Percentiles rank a stretch among this genome's conserved stretches.
These are phyloP conservation scores for Heliconius himera DNA, from an alignment of 1,140 invertebrate genomes.

Conservation along the genomic window DNA sequence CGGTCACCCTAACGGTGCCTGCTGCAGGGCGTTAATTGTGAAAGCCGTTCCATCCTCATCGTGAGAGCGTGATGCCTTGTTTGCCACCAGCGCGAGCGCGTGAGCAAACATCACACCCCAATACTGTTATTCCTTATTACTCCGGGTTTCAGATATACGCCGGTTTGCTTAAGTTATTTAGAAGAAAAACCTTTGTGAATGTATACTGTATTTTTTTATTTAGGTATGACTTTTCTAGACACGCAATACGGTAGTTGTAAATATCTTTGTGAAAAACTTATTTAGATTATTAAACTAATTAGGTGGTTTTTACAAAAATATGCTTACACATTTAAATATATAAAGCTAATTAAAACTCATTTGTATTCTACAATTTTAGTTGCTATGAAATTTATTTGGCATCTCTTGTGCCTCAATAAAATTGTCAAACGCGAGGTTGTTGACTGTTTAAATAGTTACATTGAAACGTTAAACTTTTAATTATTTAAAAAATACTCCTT, in stretches of 20 bases:
- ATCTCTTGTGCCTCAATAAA: background rate
- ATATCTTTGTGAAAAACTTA: background rate
- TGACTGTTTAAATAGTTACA: background rate
- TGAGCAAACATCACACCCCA: constrained; percentile 27
- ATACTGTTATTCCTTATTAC: constrained; percentile 26
- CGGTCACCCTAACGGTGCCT: constrained; percentile 39
- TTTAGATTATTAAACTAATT: background rate
- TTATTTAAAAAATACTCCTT: background rate
- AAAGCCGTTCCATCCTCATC: constrained; percentile 40
- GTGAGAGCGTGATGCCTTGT: constrained; percentile 26
- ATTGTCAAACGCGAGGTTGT: background rate
- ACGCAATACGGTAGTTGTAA: background rate
- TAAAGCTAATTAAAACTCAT: background rate
- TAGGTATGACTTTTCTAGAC: too few species aligned
- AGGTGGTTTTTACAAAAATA: background rate
- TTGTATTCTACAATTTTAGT: too few species aligned
- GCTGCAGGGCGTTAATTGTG: constrained; percentile 51
- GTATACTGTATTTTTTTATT: background rate
- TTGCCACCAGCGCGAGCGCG: constrained; percentile 26
- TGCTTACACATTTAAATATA: background rate
- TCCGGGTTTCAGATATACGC: background rate
- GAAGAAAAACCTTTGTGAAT: background rate
- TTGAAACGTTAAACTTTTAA: background rate
- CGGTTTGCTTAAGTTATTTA: constrained; percentile 1
- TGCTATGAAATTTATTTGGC: background rate